Evolutionary conservation across 1,140 invertebrate genomes (phyloP).

Genomic region (Drosophila mojavensis): DNA sequence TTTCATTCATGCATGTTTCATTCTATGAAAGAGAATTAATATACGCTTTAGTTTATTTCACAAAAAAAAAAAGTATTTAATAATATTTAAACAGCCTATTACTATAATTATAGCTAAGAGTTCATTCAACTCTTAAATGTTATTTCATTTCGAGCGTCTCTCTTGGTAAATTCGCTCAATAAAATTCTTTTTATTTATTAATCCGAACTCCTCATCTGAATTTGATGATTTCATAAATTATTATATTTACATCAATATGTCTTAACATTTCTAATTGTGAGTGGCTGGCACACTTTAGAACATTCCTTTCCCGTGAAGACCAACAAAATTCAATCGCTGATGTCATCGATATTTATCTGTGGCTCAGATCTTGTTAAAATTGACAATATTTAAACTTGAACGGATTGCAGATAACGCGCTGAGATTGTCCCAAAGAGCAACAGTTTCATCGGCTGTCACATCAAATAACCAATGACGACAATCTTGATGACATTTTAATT

Average conservation of each 20-base stretch:
- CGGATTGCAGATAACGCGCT: conserved; percentile 57
- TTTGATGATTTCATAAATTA: background rate
- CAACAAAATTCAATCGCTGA: conserved; percentile 32
- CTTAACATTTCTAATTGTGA: background rate
- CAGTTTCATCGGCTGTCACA: conserved; percentile 66
- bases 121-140: background rate
- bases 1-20: too few relatives aligned
- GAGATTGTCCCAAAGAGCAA: conserved; percentile 16
- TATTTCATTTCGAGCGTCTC: background rate
- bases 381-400: conserved; percentile 79
- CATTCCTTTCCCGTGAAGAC: background rate
- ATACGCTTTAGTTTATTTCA: too few relatives aligned
- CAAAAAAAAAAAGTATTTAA: too few relatives aligned
- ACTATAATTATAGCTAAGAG: background rate
- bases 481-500: conserved; percentile 84
- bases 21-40: too few relatives aligned
- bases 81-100: background rate
- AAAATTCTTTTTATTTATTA: background rate
- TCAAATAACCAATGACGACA: conserved; percentile 74
- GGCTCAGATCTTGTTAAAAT: conserved; percentile 77
- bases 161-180: background rate
- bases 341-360: conserved; percentile 68
- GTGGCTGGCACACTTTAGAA: conserved; percentile 14
- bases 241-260: background rate
- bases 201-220: background rate